Evolutionary conservation across 1,140 invertebrate genomes (phyloP), one percentile per base, ranked within the genome.

Genomic region (Meteorus sp.): DNA sequence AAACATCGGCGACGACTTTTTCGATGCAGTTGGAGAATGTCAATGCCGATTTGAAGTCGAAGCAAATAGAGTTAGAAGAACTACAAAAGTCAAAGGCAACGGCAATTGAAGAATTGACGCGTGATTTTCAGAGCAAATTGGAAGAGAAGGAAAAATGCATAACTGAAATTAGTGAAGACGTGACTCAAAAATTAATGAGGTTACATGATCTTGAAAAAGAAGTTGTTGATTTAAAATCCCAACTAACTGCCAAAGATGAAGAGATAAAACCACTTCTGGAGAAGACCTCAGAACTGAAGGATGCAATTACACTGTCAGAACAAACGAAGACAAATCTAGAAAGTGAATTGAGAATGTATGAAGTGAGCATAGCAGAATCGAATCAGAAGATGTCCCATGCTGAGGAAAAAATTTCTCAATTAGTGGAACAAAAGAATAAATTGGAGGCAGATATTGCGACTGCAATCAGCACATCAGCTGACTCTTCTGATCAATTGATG

Each of bases 401-500:
- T 0, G 75, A 81, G 35, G 75, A 82, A 64, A 81, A 79, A 69
- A 61, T 74, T 43, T 45, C 35, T 2, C 64, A 73, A 33, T 57
- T 74, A n/a, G 70, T 66, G 23, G 65, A 66, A 39, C 77, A 81
- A 62, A 81, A 81, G 59, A 68, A 73, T 48, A 82, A 80, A 74
- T 57, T 81, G 68, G 80, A 82, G 65, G 20, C 64, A 6, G 72
- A 82, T 61, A 73, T 81, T 20, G 67, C 72, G 7, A 69, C 68
- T 48, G 60, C 77, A 17, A 70, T 81, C 41, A 80, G 67, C 43
- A 72, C 66, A 15, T 79, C 79, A 0, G 63, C 68, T 0, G 71
- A 81, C 62, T 81, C 81, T 0, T 82, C 81, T 1, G 69, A 76
- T 13, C 77, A 81, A 44, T 68, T 87, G 41, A 72, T 80, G 60